Conservation (phyloP, 2,113 vertebrate species). For the Sylvilagus bachmani region DNA sequence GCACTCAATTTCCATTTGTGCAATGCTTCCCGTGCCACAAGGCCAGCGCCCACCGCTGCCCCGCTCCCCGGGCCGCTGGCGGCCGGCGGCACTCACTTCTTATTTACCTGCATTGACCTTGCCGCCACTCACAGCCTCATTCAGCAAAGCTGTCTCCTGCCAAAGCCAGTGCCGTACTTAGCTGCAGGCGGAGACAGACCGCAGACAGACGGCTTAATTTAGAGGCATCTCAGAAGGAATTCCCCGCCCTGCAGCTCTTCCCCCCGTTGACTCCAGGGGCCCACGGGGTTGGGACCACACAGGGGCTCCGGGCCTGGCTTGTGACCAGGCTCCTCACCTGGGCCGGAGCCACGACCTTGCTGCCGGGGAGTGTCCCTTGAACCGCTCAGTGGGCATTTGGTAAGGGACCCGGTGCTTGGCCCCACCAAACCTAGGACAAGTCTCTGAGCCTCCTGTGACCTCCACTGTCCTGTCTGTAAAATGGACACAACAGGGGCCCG, state of each 20-base stretch:
- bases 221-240: conserved; percentile 72
- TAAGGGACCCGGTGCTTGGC: accelerated
- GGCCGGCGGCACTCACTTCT: accelerated
- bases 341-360: accelerated
- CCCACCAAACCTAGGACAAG: accelerated
- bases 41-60: accelerated
- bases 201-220: conserved; percentile 82
- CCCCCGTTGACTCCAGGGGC: not conserved
- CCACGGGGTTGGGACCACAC: conserved; percentile 15
- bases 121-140: not conserved
- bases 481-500: not conserved
- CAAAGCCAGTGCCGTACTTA: conserved; percentile 67
- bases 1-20: too few relatives aligned
- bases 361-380: not conserved
- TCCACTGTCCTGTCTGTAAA: not conserved
- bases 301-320: not conserved
- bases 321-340: not conserved
- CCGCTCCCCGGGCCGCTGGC: not conserved
- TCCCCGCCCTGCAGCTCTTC: conserved; percentile 33
- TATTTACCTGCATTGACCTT: conserved; percentile 74
- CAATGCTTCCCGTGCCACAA: not conserved
- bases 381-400: accelerated
- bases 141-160: conserved; percentile 77
- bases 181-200: conserved; percentile 76
- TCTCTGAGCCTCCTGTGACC: not conserved